phyloP scores from a whole-genome alignment of 64 coral and sea anemone species.

The Hydrozoanthus tunicans region DNA sequence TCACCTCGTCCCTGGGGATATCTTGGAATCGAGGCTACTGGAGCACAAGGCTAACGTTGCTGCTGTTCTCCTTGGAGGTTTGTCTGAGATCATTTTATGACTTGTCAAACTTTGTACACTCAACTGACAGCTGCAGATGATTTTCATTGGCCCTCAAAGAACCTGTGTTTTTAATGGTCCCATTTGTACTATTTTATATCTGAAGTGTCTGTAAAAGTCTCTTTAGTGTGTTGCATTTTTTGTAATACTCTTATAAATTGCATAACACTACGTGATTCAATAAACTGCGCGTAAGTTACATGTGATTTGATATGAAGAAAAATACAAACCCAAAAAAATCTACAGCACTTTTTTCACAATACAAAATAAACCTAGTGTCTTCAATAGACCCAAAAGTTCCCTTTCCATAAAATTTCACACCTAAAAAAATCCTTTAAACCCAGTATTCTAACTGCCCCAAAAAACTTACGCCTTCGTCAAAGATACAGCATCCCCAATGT shows the following conservation, averaged over 20 bases:
- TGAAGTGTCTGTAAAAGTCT: background rate
- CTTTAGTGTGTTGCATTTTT: background rate
- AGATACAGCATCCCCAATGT: background rate
- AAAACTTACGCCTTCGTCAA: too few relatives aligned
- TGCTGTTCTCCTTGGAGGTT: constrained; percentile 68
- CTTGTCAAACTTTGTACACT: background rate
- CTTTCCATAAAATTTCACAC: too few relatives aligned
- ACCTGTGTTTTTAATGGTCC: background rate
- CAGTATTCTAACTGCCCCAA: too few relatives aligned
- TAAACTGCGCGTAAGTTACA: background rate
- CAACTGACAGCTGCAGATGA: background rate
- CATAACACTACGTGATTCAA: background rate
- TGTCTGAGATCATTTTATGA: background rate
- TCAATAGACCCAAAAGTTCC: too few relatives aligned
- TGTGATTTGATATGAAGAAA: background rate
- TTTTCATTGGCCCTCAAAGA: background rate
- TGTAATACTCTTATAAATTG: too few relatives aligned
- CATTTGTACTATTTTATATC: background rate
- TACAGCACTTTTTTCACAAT: too few relatives aligned
- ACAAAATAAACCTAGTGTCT: too few relatives aligned
- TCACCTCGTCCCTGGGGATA: constrained; percentile 12
- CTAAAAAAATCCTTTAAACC: too few relatives aligned
- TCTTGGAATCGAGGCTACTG: constrained; percentile 8
- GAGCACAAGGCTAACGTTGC: constrained; percentile 66
- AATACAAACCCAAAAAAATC: background rate